Conservation (phyloP, 2,113 vertebrate genomes). For the Podocnemis expansa region DNA sequence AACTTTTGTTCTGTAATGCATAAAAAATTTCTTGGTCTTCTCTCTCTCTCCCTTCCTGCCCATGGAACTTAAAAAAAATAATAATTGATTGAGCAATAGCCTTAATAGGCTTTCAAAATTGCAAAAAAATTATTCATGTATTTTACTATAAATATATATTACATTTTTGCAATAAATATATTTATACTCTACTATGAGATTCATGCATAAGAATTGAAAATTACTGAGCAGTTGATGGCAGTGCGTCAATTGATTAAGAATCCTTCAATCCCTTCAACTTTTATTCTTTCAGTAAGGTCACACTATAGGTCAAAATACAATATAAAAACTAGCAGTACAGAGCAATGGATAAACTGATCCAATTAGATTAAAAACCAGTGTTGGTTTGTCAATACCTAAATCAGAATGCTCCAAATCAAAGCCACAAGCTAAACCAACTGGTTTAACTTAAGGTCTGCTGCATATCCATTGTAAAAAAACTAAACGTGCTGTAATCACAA, state of each 20-base stretch:
- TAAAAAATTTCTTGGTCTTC: slow-evolving; percentile 52
- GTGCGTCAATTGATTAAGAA: slow-evolving; percentile 56
- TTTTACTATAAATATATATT: slow-evolving; percentile 61
- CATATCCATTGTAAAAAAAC: not conserved
- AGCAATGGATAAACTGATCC: slow-evolving; percentile 35
- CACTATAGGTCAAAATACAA: slow-evolving; percentile 53
- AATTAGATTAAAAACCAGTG: slow-evolving; percentile 32
- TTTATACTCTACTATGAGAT: slow-evolving; percentile 63
- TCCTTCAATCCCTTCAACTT: slow-evolving; percentile 26
- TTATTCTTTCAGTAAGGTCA: slow-evolving; percentile 32
- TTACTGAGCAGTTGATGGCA: slow-evolving; percentile 53
- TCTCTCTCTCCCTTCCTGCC: not conserved
- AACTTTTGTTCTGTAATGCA: slow-evolving; percentile 64
- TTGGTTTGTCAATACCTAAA: slow-evolving; percentile 9
- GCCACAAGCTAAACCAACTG: slow-evolving; percentile 49
- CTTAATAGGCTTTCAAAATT: slow-evolving; percentile 38
- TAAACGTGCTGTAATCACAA: slow-evolving; percentile 43
- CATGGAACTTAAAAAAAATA: not conserved
- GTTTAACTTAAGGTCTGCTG: slow-evolving; percentile 30
- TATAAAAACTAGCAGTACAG: slow-evolving; percentile 37
- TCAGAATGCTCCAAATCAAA: slow-evolving; percentile 60
- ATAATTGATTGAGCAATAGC: slow-evolving; percentile 52
- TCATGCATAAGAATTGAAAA: slow-evolving; percentile 76
- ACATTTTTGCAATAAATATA: slow-evolving; percentile 65
- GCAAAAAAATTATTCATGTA: not conserved